Evolutionary conservation across 2,888 invertebrate genomes (phyloP), one percentile per base, ranked within the genome.

Genomic region (Zaprionus lineosus): DNA sequence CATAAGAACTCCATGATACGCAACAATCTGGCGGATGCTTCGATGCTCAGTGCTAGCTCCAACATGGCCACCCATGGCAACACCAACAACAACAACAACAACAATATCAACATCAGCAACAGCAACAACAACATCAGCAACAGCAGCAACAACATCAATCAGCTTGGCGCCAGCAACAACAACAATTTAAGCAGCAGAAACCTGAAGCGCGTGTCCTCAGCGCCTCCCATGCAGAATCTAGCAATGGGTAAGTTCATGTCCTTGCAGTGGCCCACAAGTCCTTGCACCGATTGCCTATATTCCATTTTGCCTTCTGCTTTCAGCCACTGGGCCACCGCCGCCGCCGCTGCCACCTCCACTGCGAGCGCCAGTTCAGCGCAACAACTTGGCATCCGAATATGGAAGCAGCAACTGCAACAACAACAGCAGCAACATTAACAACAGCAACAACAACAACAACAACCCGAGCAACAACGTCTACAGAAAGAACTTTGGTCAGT

Each of bases 311-410:
- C n/a, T n/a, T n/a, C n/a, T n/a, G n/a, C n/a, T n/a, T 18, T 2
- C 2, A 88, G 90, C 78, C 0, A 88, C 74, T 64, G 90, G 94
- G 0, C 94, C 94, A 0, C 94, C 94, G 0, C 94, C 94, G 0
- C 95, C 94, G 0, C 94, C 94, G 0, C 93, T 94, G 9, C 93
- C 94, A 0, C 92, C 92, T 0, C 91, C 92, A 0, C 88, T 92
- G 0, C 91, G 91, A 2, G 91, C 91, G 0, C 90, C 91, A 0
- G 47, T 67, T 2, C 74, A 79, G 2, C 76, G 64, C 31, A 79
- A 73, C 58, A 86, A 79, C 51, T 52, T 74, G 14, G 73, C 69
- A 43, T 39, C 43, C 2, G 86, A 84, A 7, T 55, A 63, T 8
- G 19, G 53, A 3, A 29, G 15, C 57, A 76, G 14, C 48, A 69